A percentile compares a stretch with the other conserved stretches of the same genome.
These are phyloP conservation scores for Vulpes ferrilata DNA, from an alignment of 2,113 vertebrate genomes.

Conservation along the genomic window DNA sequence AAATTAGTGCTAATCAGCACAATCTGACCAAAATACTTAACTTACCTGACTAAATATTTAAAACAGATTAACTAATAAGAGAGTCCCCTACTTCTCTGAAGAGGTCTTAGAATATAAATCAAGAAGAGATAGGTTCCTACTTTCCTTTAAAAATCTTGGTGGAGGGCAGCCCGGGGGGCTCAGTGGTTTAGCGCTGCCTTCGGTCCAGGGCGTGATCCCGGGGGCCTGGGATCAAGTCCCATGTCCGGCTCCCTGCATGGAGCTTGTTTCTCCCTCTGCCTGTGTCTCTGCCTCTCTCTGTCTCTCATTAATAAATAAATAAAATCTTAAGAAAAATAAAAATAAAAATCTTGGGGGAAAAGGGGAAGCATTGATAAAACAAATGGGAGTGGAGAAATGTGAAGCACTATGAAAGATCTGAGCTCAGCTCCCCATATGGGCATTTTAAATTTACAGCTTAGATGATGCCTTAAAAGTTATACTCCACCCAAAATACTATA, in stretches of 20 bases:
- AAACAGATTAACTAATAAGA: conserved; percentile 46
- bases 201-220: too few species aligned
- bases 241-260: too few species aligned
- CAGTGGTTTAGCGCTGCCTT: too few species aligned
- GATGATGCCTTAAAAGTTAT: neutral
- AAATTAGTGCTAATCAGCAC: neutral
- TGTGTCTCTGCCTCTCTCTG: too few species aligned
- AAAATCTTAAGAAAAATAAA: too few species aligned
- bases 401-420: neutral
- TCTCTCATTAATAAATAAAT: too few species aligned
- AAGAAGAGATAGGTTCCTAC: neutral
- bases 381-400: neutral
- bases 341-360: neutral
- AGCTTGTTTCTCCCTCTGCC: too few species aligned
- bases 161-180: too few species aligned
- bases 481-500: neutral
- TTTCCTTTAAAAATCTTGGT: neutral
- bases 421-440: neutral
- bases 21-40: conserved; percentile 4
- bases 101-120: neutral
- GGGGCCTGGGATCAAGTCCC: too few species aligned
- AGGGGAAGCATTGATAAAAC: conserved; percentile 1
- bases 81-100: neutral
- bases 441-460: neutral
- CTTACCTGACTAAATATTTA: conserved; percentile 21